A percentile compares a stretch with the other conserved stretches of the same genome.
Conservation (phyloP, 2,113 vertebrate species). For the Silurus glanis region DNA sequence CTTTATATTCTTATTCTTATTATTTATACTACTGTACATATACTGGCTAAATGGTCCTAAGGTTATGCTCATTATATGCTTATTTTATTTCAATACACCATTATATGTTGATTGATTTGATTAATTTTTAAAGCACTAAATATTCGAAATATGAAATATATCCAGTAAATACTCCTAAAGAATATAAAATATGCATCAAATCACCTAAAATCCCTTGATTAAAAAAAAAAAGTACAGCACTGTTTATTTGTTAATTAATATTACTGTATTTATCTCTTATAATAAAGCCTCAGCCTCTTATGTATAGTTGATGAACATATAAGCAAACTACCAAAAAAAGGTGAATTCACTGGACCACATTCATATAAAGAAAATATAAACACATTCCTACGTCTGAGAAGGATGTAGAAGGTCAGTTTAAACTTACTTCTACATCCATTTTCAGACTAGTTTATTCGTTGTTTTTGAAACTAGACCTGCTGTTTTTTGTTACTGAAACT, state of each 20-base stretch:
- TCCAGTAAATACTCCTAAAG: too few species aligned
- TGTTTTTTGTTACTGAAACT: constrained; percentile 8
- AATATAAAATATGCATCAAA: not conserved
- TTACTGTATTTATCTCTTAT: not conserved
- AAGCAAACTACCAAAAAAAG: not conserved
- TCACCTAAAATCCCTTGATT: not conserved
- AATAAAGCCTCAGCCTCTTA: not conserved
- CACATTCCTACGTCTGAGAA: not conserved
- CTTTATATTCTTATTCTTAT: not conserved
- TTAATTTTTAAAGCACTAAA: too few species aligned
- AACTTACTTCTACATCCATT: constrained; percentile 71
- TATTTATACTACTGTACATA: not conserved
- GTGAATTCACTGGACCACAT: not conserved
- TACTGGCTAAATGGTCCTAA: not conserved
- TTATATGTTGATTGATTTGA: too few species aligned
- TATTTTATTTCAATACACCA: too few species aligned
- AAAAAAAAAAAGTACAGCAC: not conserved
- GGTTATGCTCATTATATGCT: too few species aligned
- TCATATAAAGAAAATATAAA: not conserved
- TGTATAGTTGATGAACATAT: not conserved
- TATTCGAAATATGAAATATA: not conserved
- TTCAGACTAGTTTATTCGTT: constrained; percentile 86
- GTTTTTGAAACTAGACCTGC: constrained; percentile 67
- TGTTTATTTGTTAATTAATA: not conserved
- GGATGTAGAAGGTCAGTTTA: too few species aligned